Evolutionary conservation across 2,888 invertebrate genomes (phyloP).

Genomic region (Phaonia tiefii): DNA sequence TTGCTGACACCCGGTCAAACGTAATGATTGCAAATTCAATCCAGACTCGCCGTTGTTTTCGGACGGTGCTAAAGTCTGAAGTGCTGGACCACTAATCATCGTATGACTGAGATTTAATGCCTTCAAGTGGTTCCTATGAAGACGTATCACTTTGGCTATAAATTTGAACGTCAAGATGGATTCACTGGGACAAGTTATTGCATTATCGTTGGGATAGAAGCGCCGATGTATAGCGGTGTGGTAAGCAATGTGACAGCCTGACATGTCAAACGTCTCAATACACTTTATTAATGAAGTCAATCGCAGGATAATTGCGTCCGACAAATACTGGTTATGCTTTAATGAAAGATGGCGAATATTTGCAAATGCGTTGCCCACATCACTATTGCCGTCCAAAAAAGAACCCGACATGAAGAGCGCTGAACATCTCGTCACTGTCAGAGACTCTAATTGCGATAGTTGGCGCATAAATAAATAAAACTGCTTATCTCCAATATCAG

Average conservation of each 20-base stretch:
- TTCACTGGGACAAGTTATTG: constrained; percentile 82
- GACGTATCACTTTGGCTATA: constrained; percentile 83
- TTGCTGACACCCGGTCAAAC: constrained; percentile 76
- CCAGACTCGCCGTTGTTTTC: constrained; percentile 81
- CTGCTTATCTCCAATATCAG: constrained; percentile 85
- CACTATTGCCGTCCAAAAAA: constrained; percentile 81
- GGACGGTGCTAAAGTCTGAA: constrained; percentile 81
- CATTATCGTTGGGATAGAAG: constrained; percentile 83
- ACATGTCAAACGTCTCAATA: constrained; percentile 84
- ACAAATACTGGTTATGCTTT: constrained; percentile 86
- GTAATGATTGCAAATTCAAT: constrained; percentile 73
- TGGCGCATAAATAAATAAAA: constrained; percentile 83
- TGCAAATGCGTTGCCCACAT: constrained; percentile 80
- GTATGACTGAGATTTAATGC: constrained; percentile 85
- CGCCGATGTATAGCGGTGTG: constrained; percentile 85
- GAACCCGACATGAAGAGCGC: constrained; percentile 88
- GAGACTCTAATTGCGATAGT: constrained; percentile 82
- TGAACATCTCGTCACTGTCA: constrained; percentile 85
- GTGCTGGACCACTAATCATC: constrained; percentile 84
- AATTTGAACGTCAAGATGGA: constrained; percentile 87
- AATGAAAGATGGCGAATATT: constrained; percentile 84
- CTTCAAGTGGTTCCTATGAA: constrained; percentile 82
- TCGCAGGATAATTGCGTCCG: constrained; percentile 87
- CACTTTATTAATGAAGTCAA: constrained; percentile 84
- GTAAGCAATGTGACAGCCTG: constrained; percentile 87